phyloP scores from a whole-genome alignment of 1,140 invertebrate species.

The Andricus grossulariae region DNA sequence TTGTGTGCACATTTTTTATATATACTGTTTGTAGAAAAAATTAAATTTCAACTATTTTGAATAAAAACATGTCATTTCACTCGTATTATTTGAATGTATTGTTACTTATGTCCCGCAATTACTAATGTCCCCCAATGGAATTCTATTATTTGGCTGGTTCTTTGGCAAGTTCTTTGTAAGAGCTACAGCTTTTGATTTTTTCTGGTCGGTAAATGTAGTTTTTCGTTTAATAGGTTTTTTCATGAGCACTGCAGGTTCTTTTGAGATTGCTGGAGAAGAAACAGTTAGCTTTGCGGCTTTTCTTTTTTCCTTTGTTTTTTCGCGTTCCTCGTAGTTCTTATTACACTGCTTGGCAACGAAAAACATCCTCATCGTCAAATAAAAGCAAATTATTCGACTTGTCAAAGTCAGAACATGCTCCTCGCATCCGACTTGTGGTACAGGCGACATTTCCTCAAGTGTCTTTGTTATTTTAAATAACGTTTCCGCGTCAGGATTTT shows the following conservation, averaged over 20 bases:
- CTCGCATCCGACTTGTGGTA: not conserved
- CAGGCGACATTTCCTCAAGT: not conserved
- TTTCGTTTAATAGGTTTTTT: not conserved
- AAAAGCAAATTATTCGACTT: not conserved
- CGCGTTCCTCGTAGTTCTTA: slow-evolving; percentile 16
- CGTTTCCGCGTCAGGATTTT: not conserved
- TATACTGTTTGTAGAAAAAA: too few relatives aligned
- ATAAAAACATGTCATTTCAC: too few relatives aligned
- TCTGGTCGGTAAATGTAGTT: too few relatives aligned
- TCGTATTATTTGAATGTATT: too few relatives aligned
- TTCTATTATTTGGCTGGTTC: too few relatives aligned
- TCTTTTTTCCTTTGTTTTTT: not conserved
- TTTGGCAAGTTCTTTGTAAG: too few relatives aligned
- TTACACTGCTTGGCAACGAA: slow-evolving; percentile 13
- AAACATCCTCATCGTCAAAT: slow-evolving; percentile 32
- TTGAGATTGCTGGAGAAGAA: not conserved
- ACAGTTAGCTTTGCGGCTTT: not conserved
- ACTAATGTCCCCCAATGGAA: too few relatives aligned
- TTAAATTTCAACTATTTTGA: too few relatives aligned
- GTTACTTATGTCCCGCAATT: too few relatives aligned
- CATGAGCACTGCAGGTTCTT: not conserved
- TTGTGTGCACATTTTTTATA: too few relatives aligned
- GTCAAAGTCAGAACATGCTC: not conserved
- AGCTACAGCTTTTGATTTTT: too few relatives aligned
- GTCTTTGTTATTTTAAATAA: not conserved